Evolutionary conservation across 1,140 invertebrate species (phyloP).

Genomic region (Zaprionus africanus): DNA sequence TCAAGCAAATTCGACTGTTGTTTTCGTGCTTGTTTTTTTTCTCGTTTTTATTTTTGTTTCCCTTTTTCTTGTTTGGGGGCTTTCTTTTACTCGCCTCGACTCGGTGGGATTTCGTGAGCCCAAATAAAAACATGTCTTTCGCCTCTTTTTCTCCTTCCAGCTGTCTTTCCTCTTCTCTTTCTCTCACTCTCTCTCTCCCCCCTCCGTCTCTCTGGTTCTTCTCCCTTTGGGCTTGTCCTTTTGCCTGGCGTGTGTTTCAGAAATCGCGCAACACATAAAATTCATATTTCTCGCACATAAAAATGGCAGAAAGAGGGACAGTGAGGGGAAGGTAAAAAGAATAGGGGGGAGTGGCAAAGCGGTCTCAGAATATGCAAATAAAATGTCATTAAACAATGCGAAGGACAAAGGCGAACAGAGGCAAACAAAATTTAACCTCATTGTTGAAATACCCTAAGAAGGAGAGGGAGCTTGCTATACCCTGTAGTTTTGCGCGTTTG

Average conservation of each 20-base stretch:
- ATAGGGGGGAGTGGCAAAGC: not conserved
- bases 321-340: too few species aligned
- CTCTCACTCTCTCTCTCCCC: not conserved
- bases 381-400: conserved; percentile 79
- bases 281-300: conserved; percentile 54
- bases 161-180: not conserved
- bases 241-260: conserved; percentile 52
- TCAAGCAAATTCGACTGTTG: too few species aligned
- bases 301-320: conserved; percentile 23
- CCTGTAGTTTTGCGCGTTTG: not conserved
- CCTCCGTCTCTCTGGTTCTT: not conserved
- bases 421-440: conserved; percentile 47
- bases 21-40: not conserved
- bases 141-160: not conserved
- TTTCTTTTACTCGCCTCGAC: conserved; percentile 31
- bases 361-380: conserved; percentile 69
- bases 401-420: conserved; percentile 55
- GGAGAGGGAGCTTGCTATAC: not conserved
- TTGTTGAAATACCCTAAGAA: not conserved
- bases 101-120: conserved; percentile 46
- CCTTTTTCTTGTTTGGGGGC: conserved; percentile 11
- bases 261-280: conserved; percentile 74
- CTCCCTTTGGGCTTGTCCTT: conserved; percentile 29
- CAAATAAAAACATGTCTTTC: conserved; percentile 30
- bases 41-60: conserved; percentile 6